Conservation (phyloP, 2,113 vertebrate species). For the Microcebus lehilahytsara region DNA sequence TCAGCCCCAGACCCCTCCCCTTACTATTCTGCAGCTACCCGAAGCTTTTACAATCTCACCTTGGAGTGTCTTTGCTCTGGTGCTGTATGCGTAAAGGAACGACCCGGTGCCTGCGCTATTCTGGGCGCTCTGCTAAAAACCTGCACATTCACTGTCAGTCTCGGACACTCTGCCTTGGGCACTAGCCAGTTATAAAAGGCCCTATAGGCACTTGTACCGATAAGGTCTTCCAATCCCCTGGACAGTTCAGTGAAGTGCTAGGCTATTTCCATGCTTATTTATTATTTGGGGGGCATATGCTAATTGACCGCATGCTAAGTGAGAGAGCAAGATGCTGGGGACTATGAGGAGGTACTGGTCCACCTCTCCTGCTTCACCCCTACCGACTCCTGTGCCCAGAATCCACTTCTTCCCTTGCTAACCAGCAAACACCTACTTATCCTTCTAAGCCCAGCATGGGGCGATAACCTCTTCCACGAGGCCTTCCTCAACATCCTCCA, state of each 20-base stretch:
- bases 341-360: neutral
- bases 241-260: neutral
- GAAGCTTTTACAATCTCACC: neutral
- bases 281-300: neutral
- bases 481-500: neutral
- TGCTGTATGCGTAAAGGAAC: neutral
- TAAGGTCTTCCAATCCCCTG: neutral
- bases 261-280: neutral
- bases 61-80: neutral
- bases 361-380: neutral
- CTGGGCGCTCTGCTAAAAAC: neutral
- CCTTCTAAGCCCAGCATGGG: neutral
- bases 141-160: neutral
- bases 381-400: neutral
- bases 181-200: neutral
- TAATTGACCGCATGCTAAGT: neutral
- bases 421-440: neutral
- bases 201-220: neutral
- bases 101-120: neutral
- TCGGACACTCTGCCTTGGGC: neutral
- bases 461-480: neutral
- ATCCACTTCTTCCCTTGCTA: neutral
- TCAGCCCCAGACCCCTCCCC: neutral
- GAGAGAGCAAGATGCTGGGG: neutral
- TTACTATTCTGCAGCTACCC: neutral